These are phyloP conservation scores for Acromyrmex echinatior DNA, from an alignment of 1,140 invertebrate genomes.

Conservation along the genomic window DNA sequence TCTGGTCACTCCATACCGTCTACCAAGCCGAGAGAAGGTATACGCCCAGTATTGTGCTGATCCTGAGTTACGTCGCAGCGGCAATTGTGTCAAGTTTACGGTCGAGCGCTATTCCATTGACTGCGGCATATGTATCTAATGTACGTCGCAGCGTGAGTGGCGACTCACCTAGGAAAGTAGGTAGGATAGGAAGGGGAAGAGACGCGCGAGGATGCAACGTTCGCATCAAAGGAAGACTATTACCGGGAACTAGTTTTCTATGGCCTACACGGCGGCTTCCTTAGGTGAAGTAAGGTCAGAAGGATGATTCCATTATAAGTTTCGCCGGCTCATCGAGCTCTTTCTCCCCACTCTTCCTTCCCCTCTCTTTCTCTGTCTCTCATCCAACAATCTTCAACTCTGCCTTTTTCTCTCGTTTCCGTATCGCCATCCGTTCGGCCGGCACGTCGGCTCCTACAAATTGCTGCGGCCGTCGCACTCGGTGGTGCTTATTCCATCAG, in stretches of 20 bases:
- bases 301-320: conserved; percentile 76
- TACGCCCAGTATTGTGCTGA: conserved; percentile 68
- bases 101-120: conserved; percentile 75
- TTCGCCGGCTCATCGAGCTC: conserved; percentile 40
- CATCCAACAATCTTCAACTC: background rate
- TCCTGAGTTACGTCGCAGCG: conserved; percentile 71
- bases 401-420: conserved; percentile 11
- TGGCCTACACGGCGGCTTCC: conserved; percentile 59
- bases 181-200: background rate
- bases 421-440: conserved; percentile 42
- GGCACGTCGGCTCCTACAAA: conserved; percentile 60
- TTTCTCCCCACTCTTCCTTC: background rate
- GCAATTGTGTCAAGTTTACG: conserved; percentile 77
- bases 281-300: conserved; percentile 57
- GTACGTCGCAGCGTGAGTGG: background rate
- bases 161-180: background rate
- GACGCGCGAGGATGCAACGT: conserved; percentile 48
- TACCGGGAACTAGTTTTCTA: conserved; percentile 76
- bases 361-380: background rate
- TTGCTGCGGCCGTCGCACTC: conserved; percentile 52
- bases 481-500: conserved; percentile 67
- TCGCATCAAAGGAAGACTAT: conserved; percentile 69
- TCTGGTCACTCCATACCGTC: conserved; percentile 11
- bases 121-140: conserved; percentile 58
- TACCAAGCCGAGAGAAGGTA: background rate